Evolutionary conservation across 2,888 invertebrate genomes (phyloP).

Genomic region (Diaprepes abbreviatus): DNA sequence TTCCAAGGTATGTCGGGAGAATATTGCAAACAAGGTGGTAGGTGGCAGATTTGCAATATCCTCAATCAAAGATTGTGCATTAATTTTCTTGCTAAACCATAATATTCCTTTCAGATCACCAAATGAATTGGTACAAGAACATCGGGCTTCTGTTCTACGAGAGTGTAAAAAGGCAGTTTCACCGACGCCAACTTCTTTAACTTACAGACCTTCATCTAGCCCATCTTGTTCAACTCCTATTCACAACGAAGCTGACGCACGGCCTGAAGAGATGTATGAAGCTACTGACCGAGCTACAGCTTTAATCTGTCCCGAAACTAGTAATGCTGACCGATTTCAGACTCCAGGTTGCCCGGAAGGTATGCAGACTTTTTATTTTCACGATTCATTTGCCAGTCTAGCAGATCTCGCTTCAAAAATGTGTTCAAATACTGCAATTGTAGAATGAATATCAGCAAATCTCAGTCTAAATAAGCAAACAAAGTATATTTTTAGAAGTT

Average conservation of each 20-base stretch:
- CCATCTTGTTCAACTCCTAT: slow-evolving; percentile 62
- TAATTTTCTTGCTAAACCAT: background rate
- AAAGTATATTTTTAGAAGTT: no score
- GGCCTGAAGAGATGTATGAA: slow-evolving; percentile 70
- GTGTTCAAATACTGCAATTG: no score
- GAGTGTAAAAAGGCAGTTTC: slow-evolving; percentile 67
- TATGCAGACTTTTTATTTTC: slow-evolving; percentile 50
- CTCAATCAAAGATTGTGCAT: no score
- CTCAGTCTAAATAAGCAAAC: no score
- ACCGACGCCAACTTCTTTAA: slow-evolving; percentile 49
- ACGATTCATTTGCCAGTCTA: background rate
- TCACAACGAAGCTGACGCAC: slow-evolving; percentile 72
- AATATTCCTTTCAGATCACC: slow-evolving; percentile 66
- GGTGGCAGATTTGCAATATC: no score
- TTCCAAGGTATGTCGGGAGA: no score
- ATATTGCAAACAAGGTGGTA: no score
- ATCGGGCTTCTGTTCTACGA: slow-evolving; percentile 76
- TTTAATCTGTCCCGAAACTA: slow-evolving; percentile 68
- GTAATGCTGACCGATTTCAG: slow-evolving; percentile 61
- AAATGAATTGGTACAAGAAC: slow-evolving; percentile 74
- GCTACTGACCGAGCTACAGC: slow-evolving; percentile 68
- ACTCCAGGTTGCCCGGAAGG: slow-evolving; percentile 71
- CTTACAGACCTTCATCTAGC: slow-evolving; percentile 68
- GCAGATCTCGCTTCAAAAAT: no score
- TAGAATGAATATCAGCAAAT: no score